A percentile compares a stretch with the other conserved stretches of the same genome.
Evolutionary conservation across 2,797 vertebrate genomes (phyloP).

Genomic region (Myotis planiceps): DNA sequence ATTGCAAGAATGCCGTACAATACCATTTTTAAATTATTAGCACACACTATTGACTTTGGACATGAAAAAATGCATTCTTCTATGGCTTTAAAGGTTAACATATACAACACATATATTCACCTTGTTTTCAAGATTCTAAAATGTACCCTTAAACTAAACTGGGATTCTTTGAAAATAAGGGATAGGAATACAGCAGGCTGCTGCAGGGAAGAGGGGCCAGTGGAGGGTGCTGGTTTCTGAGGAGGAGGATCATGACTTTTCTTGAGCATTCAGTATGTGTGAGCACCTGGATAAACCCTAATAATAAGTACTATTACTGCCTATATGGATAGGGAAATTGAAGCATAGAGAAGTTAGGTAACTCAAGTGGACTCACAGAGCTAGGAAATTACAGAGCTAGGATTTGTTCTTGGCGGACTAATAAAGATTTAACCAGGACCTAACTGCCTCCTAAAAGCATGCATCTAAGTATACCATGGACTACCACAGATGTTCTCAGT

Average conservation of each 20-base stretch:
- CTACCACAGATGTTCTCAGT: not conserved
- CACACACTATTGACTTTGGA: not conserved
- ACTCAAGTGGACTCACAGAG: not conserved
- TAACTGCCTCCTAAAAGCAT: not conserved
- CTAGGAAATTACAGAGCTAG: not conserved
- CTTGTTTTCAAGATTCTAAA: conserved; percentile 27
- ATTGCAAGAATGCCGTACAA: not conserved
- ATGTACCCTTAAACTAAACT: conserved; percentile 45
- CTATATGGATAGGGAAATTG: not conserved
- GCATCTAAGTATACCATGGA: fast-evolving
- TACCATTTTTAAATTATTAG: conserved; percentile 38
- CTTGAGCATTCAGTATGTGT: not conserved
- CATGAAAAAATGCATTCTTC: conserved; percentile 53
- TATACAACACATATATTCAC: not conserved
- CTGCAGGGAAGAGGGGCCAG: not conserved
- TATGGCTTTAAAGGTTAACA: not conserved
- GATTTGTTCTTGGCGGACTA: not conserved
- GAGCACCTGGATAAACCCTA: not conserved
- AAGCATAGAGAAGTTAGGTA: not conserved
- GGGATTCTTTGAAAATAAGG: not conserved
- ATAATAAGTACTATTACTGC: not conserved
- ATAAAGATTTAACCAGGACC: not conserved
- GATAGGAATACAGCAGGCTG: conserved; percentile 3
- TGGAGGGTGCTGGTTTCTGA: not conserved
- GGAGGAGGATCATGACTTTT: not conserved